Conservation (phyloP, 2,888 invertebrate genomes). For the Drosophila demipolita region DNA sequence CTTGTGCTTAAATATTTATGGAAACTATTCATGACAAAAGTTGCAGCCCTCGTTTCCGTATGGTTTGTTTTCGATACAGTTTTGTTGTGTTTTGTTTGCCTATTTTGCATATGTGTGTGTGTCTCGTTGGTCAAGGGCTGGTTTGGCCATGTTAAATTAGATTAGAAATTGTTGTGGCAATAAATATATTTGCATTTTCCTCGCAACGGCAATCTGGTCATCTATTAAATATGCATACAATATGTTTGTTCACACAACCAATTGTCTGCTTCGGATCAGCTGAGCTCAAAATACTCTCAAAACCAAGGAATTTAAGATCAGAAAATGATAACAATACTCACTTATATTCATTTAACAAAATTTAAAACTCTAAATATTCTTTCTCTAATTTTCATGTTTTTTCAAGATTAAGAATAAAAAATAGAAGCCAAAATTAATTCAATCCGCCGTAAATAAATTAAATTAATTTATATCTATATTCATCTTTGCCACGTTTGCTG, state of each 20-base stretch:
- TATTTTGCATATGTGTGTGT: constrained; percentile 57
- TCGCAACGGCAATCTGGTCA: constrained; percentile 41
- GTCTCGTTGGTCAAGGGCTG: background rate
- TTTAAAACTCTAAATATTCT: too few relatives aligned
- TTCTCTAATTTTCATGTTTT: background rate
- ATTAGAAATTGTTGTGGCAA: constrained; percentile 72
- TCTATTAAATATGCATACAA: constrained; percentile 48
- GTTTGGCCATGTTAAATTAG: constrained; percentile 63
- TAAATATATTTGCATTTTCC: constrained; percentile 71
- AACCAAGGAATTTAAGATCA: background rate
- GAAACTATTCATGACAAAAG: constrained; percentile 69
- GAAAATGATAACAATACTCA: too few relatives aligned
- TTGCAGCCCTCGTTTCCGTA: constrained; percentile 63
- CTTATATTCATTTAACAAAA: background rate
- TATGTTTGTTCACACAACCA: constrained; percentile 48
- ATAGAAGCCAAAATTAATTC: background rate
- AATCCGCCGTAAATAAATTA: background rate
- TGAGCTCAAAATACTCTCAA: too few relatives aligned
- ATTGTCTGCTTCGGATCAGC: background rate
- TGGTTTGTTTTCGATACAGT: constrained; percentile 47
- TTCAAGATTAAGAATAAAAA: background rate
- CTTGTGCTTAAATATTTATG: constrained; percentile 65
- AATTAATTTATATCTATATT: background rate
- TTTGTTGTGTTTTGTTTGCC: constrained; percentile 36
- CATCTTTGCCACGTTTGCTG: background rate